Base-by-base conservation (phyloP, 1,140 invertebrate genomes). In the Calephelis virginiensis region DNA sequence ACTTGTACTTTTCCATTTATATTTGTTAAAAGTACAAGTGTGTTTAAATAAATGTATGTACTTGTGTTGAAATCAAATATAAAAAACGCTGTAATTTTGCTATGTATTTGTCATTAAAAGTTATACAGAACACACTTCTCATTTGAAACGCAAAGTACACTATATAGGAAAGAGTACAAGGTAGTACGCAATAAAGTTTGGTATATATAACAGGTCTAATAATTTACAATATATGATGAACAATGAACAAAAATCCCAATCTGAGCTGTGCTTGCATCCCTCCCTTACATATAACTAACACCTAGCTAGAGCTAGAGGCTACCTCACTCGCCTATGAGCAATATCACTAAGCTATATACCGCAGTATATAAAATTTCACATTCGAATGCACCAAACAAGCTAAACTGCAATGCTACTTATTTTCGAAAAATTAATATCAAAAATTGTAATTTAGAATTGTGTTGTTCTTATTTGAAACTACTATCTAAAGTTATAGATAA, bases 311-410 rank as follows among this genome's bases (percentile, higher is more conserved):
- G 80, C 83, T 86, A 86, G 82, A 77, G 74, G 77, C 84, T 89
- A 88, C 83, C 76, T 86, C 83, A 86, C 81, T 81, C 82, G 83
- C 66, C 87, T 89, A 90, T 89, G 83, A 89, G 88, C 86, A 82
- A 80, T 87, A 89, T 90, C 86, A 89, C 88, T 89, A 89, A 87
- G 85, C 88, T 79, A 85, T 86, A 83, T 85, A 83, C 77, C 76
- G 75, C 70, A 71, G 75, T 81, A 82, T 70, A 80, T 70, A 78
- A 69, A 74, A 78, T 70, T 71, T 78, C 75, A 82, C 70, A 64
- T 74, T 71, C 67, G 71, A 74, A 78, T 80, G 81, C 79, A 81
- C 79, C 77, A 67, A 78, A 68, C 64, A 82, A 86, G 83, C 86
- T 77, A 67, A 85, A 82, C 79, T 73, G 63, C 63, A 64, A 64